Evolutionary conservation across 1,140 invertebrate genomes (phyloP).

Genomic region (Drosophila elegans): DNA sequence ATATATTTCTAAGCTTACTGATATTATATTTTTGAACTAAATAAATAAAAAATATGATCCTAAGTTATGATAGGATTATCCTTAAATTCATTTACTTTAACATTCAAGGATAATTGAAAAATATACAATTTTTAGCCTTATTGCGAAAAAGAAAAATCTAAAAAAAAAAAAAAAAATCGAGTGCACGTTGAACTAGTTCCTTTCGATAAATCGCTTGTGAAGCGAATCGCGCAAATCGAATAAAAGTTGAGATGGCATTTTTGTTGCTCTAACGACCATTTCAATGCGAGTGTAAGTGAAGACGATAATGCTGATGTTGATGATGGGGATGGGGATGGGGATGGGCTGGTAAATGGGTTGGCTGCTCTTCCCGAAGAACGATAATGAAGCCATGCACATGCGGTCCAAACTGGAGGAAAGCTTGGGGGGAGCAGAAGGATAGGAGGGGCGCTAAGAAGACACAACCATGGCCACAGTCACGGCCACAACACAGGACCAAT

Average conservation of each 20-base stretch:
- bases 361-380: conserved; percentile 28
- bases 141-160: no score
- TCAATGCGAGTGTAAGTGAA: conserved; percentile 47
- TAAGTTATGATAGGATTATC: no score
- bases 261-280: conserved; percentile 47
- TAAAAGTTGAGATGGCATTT: conserved; percentile 57
- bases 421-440: neutral
- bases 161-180: neutral
- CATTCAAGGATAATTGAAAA: no score
- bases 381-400: conserved; percentile 76
- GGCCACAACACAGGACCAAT: conserved; percentile 67
- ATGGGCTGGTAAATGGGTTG: conserved; percentile 12
- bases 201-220: conserved; percentile 29
- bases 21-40: no score
- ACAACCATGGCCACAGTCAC: conserved; percentile 33
- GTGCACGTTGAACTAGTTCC: conserved; percentile 3
- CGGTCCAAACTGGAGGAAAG: conserved; percentile 18
- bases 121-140: no score
- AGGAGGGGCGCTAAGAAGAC: neutral
- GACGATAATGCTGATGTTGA: conserved; percentile 35
- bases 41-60: no score
- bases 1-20: no score
- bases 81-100: no score
- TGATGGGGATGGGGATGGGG: conserved; percentile 25
- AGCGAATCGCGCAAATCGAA: conserved; percentile 43